Conservation (phyloP, 2,113 vertebrate genomes). For the Arothron firmamentum region DNA sequence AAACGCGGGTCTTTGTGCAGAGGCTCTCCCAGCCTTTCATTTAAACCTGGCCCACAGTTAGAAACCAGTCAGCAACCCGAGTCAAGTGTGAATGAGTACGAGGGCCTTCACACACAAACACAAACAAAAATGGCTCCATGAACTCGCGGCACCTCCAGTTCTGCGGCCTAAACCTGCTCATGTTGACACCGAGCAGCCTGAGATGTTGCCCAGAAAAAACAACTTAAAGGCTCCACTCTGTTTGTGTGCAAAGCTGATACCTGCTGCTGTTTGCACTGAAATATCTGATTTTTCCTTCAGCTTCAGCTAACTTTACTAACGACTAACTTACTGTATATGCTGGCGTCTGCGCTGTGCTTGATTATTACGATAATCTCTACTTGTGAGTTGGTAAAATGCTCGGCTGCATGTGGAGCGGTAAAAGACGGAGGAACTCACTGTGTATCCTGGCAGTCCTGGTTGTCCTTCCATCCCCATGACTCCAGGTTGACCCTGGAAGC, state of each 20-base stretch:
- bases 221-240: not conserved
- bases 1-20: slow-evolving; percentile 22
- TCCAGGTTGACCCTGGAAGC: slow-evolving; percentile 83
- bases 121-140: not conserved
- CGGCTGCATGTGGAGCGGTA: not conserved
- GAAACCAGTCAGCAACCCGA: slow-evolving; percentile 38
- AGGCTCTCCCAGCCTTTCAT: slow-evolving; percentile 16
- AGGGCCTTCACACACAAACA: slow-evolving; percentile 7
- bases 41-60: slow-evolving; percentile 23
- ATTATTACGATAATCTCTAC: too few relatives aligned
- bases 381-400: too few relatives aligned
- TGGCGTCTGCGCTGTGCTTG: too few relatives aligned
- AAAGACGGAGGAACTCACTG: slow-evolving; percentile 69
- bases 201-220: slow-evolving; percentile 6
- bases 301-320: too few relatives aligned
- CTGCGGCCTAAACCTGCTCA: slow-evolving; percentile 18
- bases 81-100: slow-evolving; percentile 10
- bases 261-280: too few relatives aligned
- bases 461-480: slow-evolving; percentile 85
- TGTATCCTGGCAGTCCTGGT: slow-evolving; percentile 86
- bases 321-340: too few relatives aligned
- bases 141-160: slow-evolving; percentile 29
- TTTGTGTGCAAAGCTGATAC: too few relatives aligned
- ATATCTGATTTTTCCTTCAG: too few relatives aligned
- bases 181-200: slow-evolving; percentile 3